phyloP scores from a whole-genome alignment of 2,797 vertebrate genomes.

The Todus mexicanus region DNA sequence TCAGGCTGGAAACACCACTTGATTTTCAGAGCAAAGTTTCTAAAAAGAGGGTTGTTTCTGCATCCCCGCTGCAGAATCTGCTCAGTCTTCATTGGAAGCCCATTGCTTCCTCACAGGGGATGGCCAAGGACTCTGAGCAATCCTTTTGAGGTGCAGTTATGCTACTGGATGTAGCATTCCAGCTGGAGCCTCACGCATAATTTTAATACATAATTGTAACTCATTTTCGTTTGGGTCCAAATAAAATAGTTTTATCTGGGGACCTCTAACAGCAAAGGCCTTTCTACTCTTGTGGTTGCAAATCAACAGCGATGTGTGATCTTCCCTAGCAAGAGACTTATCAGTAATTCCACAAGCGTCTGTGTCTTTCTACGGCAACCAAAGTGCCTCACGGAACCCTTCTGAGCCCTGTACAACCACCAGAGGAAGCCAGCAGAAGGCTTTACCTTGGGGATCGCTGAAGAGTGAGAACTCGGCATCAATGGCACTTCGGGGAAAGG shows the following conservation, averaged over 20 bases:
- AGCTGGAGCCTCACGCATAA: neutral
- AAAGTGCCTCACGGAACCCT: neutral
- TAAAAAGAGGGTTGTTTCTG: neutral
- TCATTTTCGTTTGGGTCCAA: neutral
- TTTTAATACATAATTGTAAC: neutral
- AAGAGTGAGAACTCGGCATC: conserved; percentile 97
- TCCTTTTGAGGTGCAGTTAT: neutral
- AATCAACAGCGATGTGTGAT: neutral
- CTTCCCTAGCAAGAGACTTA: neutral
- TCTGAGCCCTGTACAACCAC: neutral
- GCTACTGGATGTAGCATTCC: neutral
- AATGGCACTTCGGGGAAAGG: conserved; percentile 94
- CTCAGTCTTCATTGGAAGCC: neutral
- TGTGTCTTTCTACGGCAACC: neutral
- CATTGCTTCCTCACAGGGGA: neutral
- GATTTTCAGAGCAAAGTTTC: neutral
- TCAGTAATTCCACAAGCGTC: neutral
- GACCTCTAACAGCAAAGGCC: neutral
- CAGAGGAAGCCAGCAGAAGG: neutral
- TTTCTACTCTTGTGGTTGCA: neutral
- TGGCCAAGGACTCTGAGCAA: neutral
- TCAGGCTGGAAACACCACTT: neutral
- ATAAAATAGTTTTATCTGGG: neutral
- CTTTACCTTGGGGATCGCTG: conserved; percentile 89
- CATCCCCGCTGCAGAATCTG: neutral